Evolutionary conservation across 2,888 invertebrate genomes (phyloP).

Genomic region (Eupithecia tripunctaria): DNA sequence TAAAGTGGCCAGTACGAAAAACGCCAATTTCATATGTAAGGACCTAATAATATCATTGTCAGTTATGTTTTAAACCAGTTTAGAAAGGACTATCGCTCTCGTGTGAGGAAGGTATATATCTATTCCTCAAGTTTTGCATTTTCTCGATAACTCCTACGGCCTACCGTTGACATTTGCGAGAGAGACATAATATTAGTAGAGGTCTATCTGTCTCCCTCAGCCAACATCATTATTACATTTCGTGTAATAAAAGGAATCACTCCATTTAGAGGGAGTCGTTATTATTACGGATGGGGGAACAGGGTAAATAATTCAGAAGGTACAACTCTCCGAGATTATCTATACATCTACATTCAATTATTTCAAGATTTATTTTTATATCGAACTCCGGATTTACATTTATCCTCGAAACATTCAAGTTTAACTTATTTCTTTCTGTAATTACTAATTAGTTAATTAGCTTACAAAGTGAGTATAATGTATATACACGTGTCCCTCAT

Average conservation of each 20-base stretch:
- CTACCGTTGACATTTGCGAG: background rate
- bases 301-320: background rate
- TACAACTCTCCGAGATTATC: background rate
- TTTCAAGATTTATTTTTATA: background rate
- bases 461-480: too few species aligned
- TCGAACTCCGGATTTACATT: background rate
- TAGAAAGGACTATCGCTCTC: too few species aligned
- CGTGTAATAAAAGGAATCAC: constrained; percentile 1
- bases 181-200: background rate
- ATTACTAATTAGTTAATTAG: too few species aligned
- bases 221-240: constrained; percentile 6
- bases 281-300: background rate
- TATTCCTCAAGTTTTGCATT: background rate
- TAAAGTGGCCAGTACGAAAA: too few species aligned
- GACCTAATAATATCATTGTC: background rate
- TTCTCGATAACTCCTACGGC: background rate
- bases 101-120: too few species aligned
- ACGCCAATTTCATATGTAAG: too few species aligned
- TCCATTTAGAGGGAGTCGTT: constrained; percentile 7
- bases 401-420: background rate
- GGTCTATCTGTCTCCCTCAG: background rate
- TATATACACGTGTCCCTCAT: background rate
- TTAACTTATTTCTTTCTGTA: background rate
- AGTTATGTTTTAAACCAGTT: background rate
- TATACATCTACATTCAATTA: background rate